Evolutionary conservation across 2,113 vertebrate genomes (phyloP).

Genomic region (Fregata magnificens): DNA sequence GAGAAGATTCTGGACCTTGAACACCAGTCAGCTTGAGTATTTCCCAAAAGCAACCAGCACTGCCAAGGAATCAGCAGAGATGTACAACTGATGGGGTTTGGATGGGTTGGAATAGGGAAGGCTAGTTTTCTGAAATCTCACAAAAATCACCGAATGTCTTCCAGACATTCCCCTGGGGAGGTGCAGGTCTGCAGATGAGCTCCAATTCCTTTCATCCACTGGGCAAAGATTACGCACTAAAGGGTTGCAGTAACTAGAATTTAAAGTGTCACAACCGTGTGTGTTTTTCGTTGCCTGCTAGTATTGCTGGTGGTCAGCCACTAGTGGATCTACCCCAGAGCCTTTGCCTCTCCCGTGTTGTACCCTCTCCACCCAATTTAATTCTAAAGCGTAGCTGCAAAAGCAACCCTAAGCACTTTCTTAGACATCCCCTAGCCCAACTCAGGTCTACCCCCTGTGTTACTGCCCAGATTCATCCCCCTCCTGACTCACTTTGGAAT

Average conservation of each 20-base stretch:
- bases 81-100: neutral
- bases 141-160: neutral
- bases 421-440: neutral
- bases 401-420: neutral
- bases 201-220: neutral
- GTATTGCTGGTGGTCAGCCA: neutral
- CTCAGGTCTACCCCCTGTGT: neutral
- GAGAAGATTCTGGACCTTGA: neutral
- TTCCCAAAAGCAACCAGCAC: neutral
- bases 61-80: neutral
- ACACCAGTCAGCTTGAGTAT: neutral
- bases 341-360: neutral
- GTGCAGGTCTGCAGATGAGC: neutral
- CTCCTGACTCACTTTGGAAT: neutral
- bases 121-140: neutral
- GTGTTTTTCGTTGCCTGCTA: neutral
- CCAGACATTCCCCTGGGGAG: neutral
- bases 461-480: neutral
- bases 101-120: neutral
- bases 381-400: neutral
- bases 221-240: fast-evolving
- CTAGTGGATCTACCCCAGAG: neutral
- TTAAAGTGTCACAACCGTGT: neutral
- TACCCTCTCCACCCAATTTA: neutral
- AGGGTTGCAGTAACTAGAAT: neutral